A percentile compares a stretch with the other conserved stretches of the same genome.
phyloP scores from a whole-genome alignment of 2,888 invertebrate species.

The Harpalus rufipes region DNA sequence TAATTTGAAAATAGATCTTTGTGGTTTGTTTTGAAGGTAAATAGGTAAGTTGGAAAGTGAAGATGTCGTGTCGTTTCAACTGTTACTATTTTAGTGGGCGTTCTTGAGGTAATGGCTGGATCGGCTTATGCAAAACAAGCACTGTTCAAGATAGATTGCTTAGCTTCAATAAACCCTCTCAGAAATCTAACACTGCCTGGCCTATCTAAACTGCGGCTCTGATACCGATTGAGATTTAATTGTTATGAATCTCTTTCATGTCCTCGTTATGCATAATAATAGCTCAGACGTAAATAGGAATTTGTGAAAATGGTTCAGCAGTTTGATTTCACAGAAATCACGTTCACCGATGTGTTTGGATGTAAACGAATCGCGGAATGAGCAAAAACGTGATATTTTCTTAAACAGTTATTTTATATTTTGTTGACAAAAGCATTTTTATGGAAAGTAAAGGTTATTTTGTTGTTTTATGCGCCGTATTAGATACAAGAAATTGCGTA shows the following conservation, averaged over 20 bases:
- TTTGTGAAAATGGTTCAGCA: slow-evolving; percentile 1
- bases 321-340: slow-evolving; percentile 17
- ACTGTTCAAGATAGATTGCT: background rate
- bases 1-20: no score
- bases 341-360: slow-evolving; percentile 11
- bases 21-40: background rate
- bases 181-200: background rate
- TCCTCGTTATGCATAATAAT: no score
- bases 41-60: background rate
- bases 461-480: background rate
- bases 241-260: background rate
- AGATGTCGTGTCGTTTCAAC: background rate
- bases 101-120: background rate
- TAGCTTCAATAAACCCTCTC: background rate
- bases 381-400: slow-evolving; percentile 17
- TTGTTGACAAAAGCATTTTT: slow-evolving; percentile 16
- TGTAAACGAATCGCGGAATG: slow-evolving; percentile 5
- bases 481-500: background rate
- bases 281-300: background rate
- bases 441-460: slow-evolving; percentile 6
- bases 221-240: background rate
- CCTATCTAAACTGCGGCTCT: background rate
- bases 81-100: background rate
- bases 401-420: slow-evolving; percentile 23
- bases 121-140: background rate